Percentiles rank a stretch among this genome's conserved stretches.
Evolutionary conservation across 1,140 invertebrate genomes (phyloP).

Genomic region (Brachystomella parvula): DNA sequence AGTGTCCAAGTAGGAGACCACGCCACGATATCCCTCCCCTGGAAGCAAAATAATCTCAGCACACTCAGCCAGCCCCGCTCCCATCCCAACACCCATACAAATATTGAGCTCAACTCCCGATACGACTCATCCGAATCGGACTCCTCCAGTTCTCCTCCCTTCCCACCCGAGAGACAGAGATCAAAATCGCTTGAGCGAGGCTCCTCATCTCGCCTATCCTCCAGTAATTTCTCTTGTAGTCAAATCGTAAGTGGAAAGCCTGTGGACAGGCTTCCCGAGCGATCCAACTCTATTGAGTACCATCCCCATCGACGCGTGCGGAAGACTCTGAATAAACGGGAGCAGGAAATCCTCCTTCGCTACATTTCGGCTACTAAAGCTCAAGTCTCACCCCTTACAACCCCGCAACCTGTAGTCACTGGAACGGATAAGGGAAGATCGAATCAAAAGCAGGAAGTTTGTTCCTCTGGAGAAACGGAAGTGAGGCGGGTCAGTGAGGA

Average conservation of each 20-base stretch:
- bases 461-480: neutral
- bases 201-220: neutral
- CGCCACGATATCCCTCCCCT: conserved; percentile 35
- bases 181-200: conserved; percentile 40
- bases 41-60: conserved; percentile 37
- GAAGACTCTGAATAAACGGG: conserved; percentile 23
- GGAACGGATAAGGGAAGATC: neutral
- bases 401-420: neutral
- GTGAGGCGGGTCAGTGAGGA: too few species aligned
- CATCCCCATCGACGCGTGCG: conserved; percentile 20
- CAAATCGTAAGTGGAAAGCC: neutral
- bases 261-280: neutral
- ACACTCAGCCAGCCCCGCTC: conserved; percentile 18
- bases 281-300: conserved; percentile 6
- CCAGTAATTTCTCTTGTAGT: neutral
- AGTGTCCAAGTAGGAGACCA: conserved; percentile 37
- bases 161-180: conserved; percentile 22
- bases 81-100: conserved; percentile 34
- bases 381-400: neutral
- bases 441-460: neutral
- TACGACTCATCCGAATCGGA: neutral
- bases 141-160: conserved; percentile 7
- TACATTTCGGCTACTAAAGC: conserved; percentile 4
- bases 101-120: conserved; percentile 18
- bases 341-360: conserved; percentile 24